Base-by-base conservation (phyloP, 2,797 vertebrate species). In the Oceanodroma leucorhoa region DNA sequence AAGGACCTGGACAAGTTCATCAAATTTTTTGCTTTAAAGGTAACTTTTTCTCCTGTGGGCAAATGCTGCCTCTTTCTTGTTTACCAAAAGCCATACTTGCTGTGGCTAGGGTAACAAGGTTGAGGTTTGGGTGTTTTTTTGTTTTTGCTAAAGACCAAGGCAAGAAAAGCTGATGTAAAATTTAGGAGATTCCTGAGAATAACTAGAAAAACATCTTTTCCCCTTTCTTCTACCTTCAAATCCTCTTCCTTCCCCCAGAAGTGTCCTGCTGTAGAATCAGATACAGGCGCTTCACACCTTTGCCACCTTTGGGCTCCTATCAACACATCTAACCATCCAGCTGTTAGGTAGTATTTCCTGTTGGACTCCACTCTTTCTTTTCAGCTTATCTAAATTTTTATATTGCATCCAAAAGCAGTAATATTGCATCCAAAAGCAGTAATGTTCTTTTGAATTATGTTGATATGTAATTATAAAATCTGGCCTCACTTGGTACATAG, bases 1-100 rank as follows among this genome's bases (percentile, higher is more conserved):
- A 99, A 99, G 98, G 99, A 99, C 98, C 97, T 99, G 98, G 99
- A 99, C 98, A 99, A 99, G 97, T 99, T 99, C 97, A 99, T 99
- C 87, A 99, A 99, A 97, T 99, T 99, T 98, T 99, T 99, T 98
- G 99, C 99, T 83, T 97, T 99, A 92, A 99, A 99, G 99, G 99
- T 99, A 95, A 71, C 41, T 80, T 83, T 69, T 82, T 72, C 26
- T 93, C 11, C 40, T 93, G 30, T 50, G n/a, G 36, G 16, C 34
- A 91, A 69, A 73, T 43, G 4, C 15, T 43, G 4, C 15, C 29
- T 70, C 27, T 77, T 57, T 65, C 32, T 41, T 86, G 1, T 61
- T 66, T 64, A 55, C 55, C 29, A 79, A 83, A 62, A 93, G 23
- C 43, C 0, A 0, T 29, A 23, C 20, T 72, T 65, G 32, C 6